These are phyloP conservation scores for Choristoneura rosaceana DNA, from an alignment of 2,888 invertebrate species.

Conservation along the genomic window DNA sequence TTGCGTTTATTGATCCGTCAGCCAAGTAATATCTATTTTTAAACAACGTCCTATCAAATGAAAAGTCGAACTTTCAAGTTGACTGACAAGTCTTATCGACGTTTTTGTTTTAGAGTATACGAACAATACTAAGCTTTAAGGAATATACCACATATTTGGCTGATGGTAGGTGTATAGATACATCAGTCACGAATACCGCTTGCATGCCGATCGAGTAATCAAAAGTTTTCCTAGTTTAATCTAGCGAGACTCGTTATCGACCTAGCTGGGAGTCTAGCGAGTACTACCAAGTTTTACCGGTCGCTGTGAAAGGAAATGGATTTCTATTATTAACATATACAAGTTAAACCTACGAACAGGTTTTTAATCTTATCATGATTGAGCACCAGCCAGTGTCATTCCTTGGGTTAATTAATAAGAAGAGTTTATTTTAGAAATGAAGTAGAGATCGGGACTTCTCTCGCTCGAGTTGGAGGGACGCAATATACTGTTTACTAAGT, in stretches of 20 bases:
- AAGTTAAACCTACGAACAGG: constrained; percentile 1
- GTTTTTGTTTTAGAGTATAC: too few relatives aligned
- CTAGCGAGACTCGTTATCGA: constrained; percentile 25
- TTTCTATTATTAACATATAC: constrained; percentile 27
- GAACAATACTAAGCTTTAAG: too few relatives aligned
- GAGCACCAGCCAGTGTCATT: constrained; percentile 1
- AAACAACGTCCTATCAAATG: too few relatives aligned
- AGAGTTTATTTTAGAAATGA: background rate
- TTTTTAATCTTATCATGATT: constrained; percentile 10
- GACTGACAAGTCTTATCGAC: too few relatives aligned
- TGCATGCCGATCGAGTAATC: constrained; percentile 26
- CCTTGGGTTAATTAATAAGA: background rate
- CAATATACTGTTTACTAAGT: too few relatives aligned
- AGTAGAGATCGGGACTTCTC: background rate
- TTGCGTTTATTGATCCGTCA: too few relatives aligned
- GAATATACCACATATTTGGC: background rate
- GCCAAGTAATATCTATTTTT: too few relatives aligned
- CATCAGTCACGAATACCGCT: background rate
- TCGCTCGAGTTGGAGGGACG: background rate
- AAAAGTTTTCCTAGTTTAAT: constrained; percentile 36
- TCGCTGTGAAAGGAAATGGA: constrained; percentile 22
- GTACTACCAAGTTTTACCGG: constrained; percentile 23
- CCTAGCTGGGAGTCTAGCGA: constrained; percentile 18
- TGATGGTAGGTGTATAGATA: background rate
- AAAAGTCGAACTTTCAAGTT: too few relatives aligned